Evolutionary conservation across 2,888 invertebrate genomes (phyloP), one percentile per base, ranked within the genome.

Genomic region (Lampropteryx suffumata): DNA sequence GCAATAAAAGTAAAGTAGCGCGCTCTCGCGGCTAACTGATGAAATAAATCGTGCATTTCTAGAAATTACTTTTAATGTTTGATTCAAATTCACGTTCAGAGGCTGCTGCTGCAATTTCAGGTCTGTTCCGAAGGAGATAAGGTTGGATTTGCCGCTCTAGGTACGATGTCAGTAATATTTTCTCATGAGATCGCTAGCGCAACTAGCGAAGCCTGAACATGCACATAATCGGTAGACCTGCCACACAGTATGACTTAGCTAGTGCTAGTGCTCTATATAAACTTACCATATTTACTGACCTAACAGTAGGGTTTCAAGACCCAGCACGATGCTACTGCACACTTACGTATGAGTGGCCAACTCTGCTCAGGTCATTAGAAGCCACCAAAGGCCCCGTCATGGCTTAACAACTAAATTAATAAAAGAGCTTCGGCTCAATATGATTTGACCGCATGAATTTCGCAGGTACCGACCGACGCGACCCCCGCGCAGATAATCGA

Each of bases 21-120:
- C 45, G 41, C 49, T 33, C 42, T 41, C 32, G 37, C 41, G 30
- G 29, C 28, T 24, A 37, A 37, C 45, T 28, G 54, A 39, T 30
- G 9, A 46, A 41, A 46, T 39, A 45, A 41, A 50, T 54, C 49
- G 45, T 45, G 48, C 45, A 48, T 40, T 53, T 53, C 32, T 44
- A 48, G 39, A 53, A 44, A 48, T 53, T 41, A 51, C 45, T 46
- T 45, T 45, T 41, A 52, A 52, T 43, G 53, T 41, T 53, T 21
- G 39, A 48, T 44, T 53, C 48, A 48, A 43, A 48, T 48, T 53
- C 34, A 8, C 27, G 12, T 29, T 21, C 26, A 1, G 13, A 0
- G 11, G 13, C n/a, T 17, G 27, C 14, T 9, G 9, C 14, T 17
- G 27, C 28, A 28, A 35, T 12, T 28, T n/a, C 17, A 9, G 34